These are phyloP conservation scores for Parnassius orleans DNA, from an alignment of 2,888 invertebrate genomes.

Conservation along the genomic window DNA sequence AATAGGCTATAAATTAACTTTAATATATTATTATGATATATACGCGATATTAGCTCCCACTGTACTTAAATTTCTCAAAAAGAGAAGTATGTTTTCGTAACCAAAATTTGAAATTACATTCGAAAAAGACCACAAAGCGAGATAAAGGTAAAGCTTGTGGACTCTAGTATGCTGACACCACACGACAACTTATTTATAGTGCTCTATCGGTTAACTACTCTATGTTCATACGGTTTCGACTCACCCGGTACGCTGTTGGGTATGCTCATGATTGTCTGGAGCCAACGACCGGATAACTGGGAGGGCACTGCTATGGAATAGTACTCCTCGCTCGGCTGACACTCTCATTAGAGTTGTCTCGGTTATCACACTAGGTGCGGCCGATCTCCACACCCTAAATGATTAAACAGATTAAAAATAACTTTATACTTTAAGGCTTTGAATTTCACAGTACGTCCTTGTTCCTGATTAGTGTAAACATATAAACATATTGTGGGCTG, in stretches of 20 bases:
- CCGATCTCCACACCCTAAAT: conserved; percentile 2
- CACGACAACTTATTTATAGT: not conserved
- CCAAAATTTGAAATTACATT: too few species aligned
- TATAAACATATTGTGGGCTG: too few species aligned
- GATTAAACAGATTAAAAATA: conserved; percentile 2
- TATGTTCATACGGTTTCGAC: conserved; percentile 5
- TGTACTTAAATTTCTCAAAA: too few species aligned
- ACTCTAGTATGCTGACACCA: too few species aligned
- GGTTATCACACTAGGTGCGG: conserved; percentile 2
- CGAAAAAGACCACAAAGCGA: too few species aligned
- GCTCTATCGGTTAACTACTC: conserved; percentile 4
- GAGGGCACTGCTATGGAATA: conserved; percentile 16
- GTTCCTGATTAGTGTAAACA: too few species aligned
- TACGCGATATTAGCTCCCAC: too few species aligned
- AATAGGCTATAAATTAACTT: too few species aligned
- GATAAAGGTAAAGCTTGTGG: too few species aligned
- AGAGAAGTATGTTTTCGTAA: too few species aligned
- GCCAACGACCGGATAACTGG: conserved; percentile 24
- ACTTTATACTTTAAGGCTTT: not conserved
- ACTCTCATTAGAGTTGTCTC: conserved; percentile 13
- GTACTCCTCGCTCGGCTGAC: conserved; percentile 16
- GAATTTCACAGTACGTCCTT: too few species aligned
- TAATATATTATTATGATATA: too few species aligned
- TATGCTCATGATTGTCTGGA: conserved; percentile 8
- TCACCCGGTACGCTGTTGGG: conserved; percentile 2